Base-by-base conservation (phyloP, 2,113 vertebrate genomes). In the Hemiscyllium ocellatum region DNA sequence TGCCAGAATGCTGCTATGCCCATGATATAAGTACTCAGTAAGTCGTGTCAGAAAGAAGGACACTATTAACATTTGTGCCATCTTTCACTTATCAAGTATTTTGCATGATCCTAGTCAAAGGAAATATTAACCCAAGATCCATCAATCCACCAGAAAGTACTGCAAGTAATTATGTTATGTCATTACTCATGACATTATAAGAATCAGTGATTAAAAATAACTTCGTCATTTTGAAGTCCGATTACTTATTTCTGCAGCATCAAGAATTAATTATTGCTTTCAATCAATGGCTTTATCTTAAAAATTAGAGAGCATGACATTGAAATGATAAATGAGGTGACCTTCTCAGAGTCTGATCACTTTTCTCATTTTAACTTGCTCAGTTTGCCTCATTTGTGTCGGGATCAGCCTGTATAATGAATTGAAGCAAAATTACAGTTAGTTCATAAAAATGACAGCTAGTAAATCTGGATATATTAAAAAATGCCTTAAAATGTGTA, bases 211-310 rank as follows among this genome's bases (percentile, higher is more conserved):
- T 95, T 85, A 83, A 95, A 95, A 65, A 86, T 80, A 95, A 95
- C 94, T 94, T 69, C 70, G 69, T 72, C 94, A 50, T 47, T 95
- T 72, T 95, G 94, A 95, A 72, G 94, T 95, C 42, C 94, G 24
- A 95, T 95, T 72, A 72, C 69, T 95, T 95, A 72, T 95, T 72
- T 95, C 37, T 86, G 80, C 56, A 95, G 78, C 72, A 68, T 29
- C n/a, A 66, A 50, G 29, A 95, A 95, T 78, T 78, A 95, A 78
- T 95, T 78, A 85, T 95, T 95, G 70, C 95, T 95, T 65, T 95
- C 95, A 95, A 95, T 95, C 95, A 95, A 83, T 95, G 95, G 56
- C 52, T 78, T 47, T 83, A 95, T 95, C 95, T 42, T 68, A 65
- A 61, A 95, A 80, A 83, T 95, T 61, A 85, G 95, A 61, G 76